A percentile compares a stretch with the other conserved stretches of the same genome.
Conservation (phyloP, 2,797 vertebrate species). For the Sternotherus odoratus region DNA sequence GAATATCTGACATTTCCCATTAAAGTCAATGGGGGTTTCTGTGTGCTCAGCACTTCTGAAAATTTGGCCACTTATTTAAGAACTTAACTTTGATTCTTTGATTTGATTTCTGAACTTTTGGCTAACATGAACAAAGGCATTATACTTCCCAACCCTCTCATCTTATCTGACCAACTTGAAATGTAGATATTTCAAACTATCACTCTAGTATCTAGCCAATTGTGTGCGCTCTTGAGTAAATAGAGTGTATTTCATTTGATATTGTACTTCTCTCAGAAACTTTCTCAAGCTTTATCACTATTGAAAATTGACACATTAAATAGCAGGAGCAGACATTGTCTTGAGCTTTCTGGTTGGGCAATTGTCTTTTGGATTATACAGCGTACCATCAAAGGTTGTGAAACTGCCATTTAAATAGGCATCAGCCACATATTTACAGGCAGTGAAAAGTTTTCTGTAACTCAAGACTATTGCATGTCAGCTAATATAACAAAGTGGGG, state of each 20-base stretch:
- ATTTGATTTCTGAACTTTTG: not conserved
- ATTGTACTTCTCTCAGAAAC: not conserved
- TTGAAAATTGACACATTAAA: conserved; percentile 7
- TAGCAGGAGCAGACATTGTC: not conserved
- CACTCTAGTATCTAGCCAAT: not conserved
- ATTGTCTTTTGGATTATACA: not conserved
- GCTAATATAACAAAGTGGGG: conserved; percentile 42
- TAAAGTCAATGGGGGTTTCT: not conserved
- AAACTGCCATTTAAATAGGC: conserved; percentile 49
- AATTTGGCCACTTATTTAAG: not conserved
- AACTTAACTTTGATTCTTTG: not conserved
- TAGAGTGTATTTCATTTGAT: not conserved
- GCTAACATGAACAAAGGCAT: not conserved
- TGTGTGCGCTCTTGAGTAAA: not conserved
- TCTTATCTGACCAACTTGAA: not conserved
- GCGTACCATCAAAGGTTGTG: not conserved
- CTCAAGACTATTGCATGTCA: conserved; percentile 33
- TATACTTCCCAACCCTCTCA: not conserved
- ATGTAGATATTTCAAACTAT: not conserved
- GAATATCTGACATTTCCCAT: not conserved
- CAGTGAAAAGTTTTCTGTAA: conserved; percentile 41
- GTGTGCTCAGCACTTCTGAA: not conserved
- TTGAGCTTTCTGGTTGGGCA: not conserved
- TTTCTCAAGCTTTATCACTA: not conserved
- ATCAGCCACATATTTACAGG: conserved; percentile 28